A percentile compares a stretch with the other conserved stretches of the same genome.
phyloP scores from a whole-genome alignment of 2,113 vertebrate genomes.

The Megatriorchis doriae region DNA sequence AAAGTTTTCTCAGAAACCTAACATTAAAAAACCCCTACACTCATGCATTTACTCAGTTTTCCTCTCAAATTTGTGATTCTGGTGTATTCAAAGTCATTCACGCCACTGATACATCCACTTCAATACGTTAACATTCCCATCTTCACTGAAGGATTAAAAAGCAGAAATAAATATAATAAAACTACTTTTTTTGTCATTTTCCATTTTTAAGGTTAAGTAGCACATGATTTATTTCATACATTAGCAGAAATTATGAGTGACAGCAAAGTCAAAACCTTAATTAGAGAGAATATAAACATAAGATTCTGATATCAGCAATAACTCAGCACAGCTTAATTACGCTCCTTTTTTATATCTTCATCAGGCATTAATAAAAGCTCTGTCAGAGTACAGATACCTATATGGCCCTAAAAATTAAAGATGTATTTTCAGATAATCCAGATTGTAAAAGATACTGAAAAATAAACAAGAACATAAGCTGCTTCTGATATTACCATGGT shows the following conservation, averaged over 20 bases:
- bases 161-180: neutral
- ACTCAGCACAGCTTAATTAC: neutral
- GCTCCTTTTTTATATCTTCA: neutral
- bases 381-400: neutral
- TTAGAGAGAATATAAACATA: conserved; percentile 4
- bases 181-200: neutral
- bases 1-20: neutral
- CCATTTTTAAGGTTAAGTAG: conserved; percentile 15
- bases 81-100: neutral
- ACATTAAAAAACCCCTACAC: neutral
- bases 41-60: neutral
- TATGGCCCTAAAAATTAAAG: neutral
- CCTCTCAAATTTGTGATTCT: neutral
- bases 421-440: neutral
- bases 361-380: neutral
- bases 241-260: neutral
- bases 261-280: conserved; percentile 30
- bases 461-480: neutral
- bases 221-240: neutral
- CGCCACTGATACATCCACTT: neutral
- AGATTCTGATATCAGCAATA: neutral
- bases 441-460: neutral
- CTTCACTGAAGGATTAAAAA: neutral
- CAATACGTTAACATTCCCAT: neutral
- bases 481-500: neutral